Base-by-base conservation (phyloP, 2,888 invertebrate genomes). In the Epinotia nisella region DNA sequence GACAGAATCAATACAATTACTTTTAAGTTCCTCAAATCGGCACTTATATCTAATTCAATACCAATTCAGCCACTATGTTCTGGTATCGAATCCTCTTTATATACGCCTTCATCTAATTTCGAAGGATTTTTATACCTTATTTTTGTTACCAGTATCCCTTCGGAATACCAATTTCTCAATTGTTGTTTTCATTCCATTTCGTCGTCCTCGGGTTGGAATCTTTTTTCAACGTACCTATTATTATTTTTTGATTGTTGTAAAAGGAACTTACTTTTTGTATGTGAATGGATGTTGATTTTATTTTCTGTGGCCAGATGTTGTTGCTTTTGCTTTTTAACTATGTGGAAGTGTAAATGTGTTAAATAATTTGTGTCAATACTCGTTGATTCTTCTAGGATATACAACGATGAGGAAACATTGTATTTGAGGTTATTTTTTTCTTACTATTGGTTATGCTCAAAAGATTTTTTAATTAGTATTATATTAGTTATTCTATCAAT, bases 81-180 rank as follows among this genome's bases (percentile, higher is more conserved):
- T 45, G 67, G 62, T 64, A 35, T 49, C 72, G 56, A 49, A 17
- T 39, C 24, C 49, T 35, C 59, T 70, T 75, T 75, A 76, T 77
- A 74, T 75, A 62, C 68, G 51, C 76, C 74, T 76, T 75, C 76
- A 67, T 80, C 78, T 78, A 78, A 83, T 81, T 82, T 79, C 76
- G 78, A 80, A 76, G 77, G 79, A 71, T 76, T 58, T 79, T 82
- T 83, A 82, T 83, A 81, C 78, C 76, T 79, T 79, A 82, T 84
- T 85, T 83, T 86, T 85, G 81, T 85, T 86, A 81, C 83, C 74
- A 74, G 78, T 80, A 78, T 76, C 77, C 78, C 81, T 81, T 78
- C 80, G 80, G 82, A 87, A 86, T 85, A 85, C 82, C 83, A 85
- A 86, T 87, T 84, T 78, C 76, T 77, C 78, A 77, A 80, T 83